Percentiles rank a stretch among this genome's conserved stretches.
These are phyloP conservation scores for Apeltes quadracus DNA, from an alignment of 2,113 vertebrate species.

Conservation along the genomic window DNA sequence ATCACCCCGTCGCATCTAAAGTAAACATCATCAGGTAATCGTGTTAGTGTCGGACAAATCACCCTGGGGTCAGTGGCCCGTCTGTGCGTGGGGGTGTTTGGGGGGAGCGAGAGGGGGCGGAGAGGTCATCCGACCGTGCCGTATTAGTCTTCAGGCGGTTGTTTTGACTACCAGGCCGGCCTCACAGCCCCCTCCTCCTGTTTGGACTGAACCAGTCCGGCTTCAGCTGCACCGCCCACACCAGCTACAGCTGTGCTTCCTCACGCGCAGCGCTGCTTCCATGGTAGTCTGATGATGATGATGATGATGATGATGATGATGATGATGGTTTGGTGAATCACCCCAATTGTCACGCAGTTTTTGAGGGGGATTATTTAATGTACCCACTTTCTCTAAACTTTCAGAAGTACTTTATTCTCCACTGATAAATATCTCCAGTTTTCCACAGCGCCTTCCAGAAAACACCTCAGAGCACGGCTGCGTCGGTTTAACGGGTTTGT, in stretches of 20 bases:
- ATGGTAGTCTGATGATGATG: slow-evolving; percentile 34
- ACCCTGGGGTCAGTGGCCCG: slow-evolving; percentile 56
- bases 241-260: slow-evolving; percentile 56
- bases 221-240: slow-evolving; percentile 42
- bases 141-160: slow-evolving; percentile 70
- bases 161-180: slow-evolving; percentile 73
- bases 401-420: slow-evolving; percentile 31
- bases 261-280: slow-evolving; percentile 31
- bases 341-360: slow-evolving; percentile 38
- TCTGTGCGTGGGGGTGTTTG: slow-evolving; percentile 23
- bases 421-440: slow-evolving; percentile 48
- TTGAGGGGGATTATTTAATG: slow-evolving; percentile 22
- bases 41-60: slow-evolving; percentile 75
- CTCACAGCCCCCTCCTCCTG: slow-evolving; percentile 36
- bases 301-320: slow-evolving; percentile 12
- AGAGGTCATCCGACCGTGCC: slow-evolving; percentile 63
- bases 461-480: slow-evolving; percentile 17
- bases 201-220: slow-evolving; percentile 56
- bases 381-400: slow-evolving; percentile 28
- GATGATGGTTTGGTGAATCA: slow-evolving; percentile 48
- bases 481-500: slow-evolving; percentile 35
- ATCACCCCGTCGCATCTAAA: slow-evolving; percentile 63
- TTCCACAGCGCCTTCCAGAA: slow-evolving; percentile 44
- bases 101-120: slow-evolving; percentile 42
- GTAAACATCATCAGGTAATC: slow-evolving; percentile 73